phyloP scores from a whole-genome alignment of 2,797 vertebrate species.

The Nothura maculosa region DNA sequence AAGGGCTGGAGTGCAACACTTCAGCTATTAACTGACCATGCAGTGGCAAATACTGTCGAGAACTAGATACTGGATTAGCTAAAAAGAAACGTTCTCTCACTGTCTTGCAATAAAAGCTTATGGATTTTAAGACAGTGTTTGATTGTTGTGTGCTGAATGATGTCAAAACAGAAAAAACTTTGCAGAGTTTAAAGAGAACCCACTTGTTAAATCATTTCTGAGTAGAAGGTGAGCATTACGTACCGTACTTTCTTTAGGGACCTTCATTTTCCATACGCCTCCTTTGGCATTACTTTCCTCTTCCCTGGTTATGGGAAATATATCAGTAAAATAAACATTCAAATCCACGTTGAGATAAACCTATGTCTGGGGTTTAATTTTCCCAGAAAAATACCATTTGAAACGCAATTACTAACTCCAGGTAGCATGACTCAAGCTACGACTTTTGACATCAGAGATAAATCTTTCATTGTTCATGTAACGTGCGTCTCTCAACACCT shows the following conservation, averaged over 20 bases:
- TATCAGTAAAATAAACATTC: slow-evolving; percentile 30
- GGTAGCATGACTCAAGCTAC: slow-evolving; percentile 20
- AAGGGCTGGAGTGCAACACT: neutral
- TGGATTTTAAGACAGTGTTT: neutral
- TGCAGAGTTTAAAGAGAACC: neutral
- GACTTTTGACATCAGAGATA: slow-evolving; percentile 35
- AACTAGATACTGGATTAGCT: neutral
- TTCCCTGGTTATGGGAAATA: slow-evolving; percentile 86
- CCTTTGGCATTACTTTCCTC: slow-evolving; percentile 98
- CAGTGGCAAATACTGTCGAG: neutral
- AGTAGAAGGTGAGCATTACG: slow-evolving; percentile 50
- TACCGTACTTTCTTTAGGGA: slow-evolving; percentile 94
- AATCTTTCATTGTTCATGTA: slow-evolving; percentile 37
- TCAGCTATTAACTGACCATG: neutral
- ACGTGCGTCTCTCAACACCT: slow-evolving; percentile 28
- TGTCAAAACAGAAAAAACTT: neutral
- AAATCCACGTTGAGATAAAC: neutral
- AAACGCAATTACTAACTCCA: slow-evolving; percentile 9
- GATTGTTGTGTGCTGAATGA: neutral
- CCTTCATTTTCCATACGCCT: slow-evolving; percentile 98
- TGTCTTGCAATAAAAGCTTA: neutral
- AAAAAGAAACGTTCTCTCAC: neutral
- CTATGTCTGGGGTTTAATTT: neutral
- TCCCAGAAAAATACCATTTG: slow-evolving; percentile 21
- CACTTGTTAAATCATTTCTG: neutral